Base-by-base conservation (phyloP, 2,888 invertebrate species). In the Campoplex capitator region DNA sequence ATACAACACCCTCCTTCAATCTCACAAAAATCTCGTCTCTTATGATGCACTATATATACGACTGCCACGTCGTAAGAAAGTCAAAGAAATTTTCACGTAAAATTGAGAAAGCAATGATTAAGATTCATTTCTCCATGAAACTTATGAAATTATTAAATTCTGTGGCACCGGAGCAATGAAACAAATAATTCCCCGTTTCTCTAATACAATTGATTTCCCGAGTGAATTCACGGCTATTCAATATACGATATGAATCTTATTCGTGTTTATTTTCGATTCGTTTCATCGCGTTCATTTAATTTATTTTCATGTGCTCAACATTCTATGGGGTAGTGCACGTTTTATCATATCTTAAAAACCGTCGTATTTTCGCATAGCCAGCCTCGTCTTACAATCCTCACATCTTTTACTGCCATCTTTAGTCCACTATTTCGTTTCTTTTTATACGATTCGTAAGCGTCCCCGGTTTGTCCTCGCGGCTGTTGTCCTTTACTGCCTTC, bases 331-430 rank as follows among this genome's bases (percentile, higher is more conserved):
- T 9, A 11, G 65, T 9, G 28, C 1, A n/a, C 38, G 28, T 77
- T 74, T 81, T 70, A 54, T 23, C 67, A 23, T 78, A 82, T 81
- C 83, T 74, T 58, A 38, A 42, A 54, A 81, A 71, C 48, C 70
- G 62, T 84, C 87, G 81, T 78, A 74, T 65, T 79, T 87, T 84
- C 70, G 79, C 79, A 71, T 79, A 78, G 79, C 82, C 70, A 38
- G 78, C 51, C 70, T 35, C n/a, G 58, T 65, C 58, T 56, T 58
- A 35, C 65, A 76, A 71, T 84, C 70, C 75, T 79, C 65, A 32
- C 74, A 87, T 87, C 84, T 79, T 84, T 83, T 75, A 79, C 78
- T 84, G 42, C 67, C 70, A 70, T 83, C 75, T 73, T 58, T 38
- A 32, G 68, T 67, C 62, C 32, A 3, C 28, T 48, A 28, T 48